These are phyloP conservation scores for Drosophila pegasa DNA, from an alignment of 2,888 invertebrate genomes.

Conservation along the genomic window DNA sequence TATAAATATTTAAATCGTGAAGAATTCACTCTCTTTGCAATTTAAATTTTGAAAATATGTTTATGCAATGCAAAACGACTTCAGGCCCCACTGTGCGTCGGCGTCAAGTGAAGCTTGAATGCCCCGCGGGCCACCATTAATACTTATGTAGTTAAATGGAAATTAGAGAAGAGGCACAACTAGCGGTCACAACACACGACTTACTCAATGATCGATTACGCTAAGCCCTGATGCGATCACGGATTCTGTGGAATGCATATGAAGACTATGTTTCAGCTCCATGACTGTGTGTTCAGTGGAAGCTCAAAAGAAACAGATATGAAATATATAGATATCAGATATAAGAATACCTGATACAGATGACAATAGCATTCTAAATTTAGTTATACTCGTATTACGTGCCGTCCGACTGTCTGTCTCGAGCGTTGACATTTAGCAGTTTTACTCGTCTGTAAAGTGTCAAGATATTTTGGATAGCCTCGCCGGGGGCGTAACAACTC, in stretches of 20 bases:
- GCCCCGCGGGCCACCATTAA: slow-evolving; percentile 38
- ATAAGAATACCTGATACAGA: no score
- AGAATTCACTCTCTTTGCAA: no score
- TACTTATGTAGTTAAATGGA: slow-evolving; percentile 18
- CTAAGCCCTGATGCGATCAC: background rate
- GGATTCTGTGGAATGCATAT: slow-evolving; percentile 4
- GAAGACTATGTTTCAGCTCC: background rate
- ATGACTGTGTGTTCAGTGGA: background rate
- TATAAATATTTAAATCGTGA: no score
- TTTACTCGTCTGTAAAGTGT: background rate
- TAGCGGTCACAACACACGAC: slow-evolving; percentile 17
- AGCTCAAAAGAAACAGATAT: background rate
- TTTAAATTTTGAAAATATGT: no score
- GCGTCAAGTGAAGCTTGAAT: slow-evolving; percentile 54
- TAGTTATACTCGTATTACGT: background rate
- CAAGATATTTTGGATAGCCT: background rate
- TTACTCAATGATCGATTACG: slow-evolving; percentile 31
- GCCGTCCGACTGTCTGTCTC: background rate
- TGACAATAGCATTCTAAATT: no score
- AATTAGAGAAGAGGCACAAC: slow-evolving; percentile 29
- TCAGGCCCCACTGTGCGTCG: no score
- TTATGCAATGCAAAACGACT: no score
- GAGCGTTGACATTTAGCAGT: background rate
- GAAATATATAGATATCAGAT: background rate
- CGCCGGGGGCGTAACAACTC: background rate